phyloP scores from a whole-genome alignment of 2,113 vertebrate genomes.

The Murina feae region DNA sequence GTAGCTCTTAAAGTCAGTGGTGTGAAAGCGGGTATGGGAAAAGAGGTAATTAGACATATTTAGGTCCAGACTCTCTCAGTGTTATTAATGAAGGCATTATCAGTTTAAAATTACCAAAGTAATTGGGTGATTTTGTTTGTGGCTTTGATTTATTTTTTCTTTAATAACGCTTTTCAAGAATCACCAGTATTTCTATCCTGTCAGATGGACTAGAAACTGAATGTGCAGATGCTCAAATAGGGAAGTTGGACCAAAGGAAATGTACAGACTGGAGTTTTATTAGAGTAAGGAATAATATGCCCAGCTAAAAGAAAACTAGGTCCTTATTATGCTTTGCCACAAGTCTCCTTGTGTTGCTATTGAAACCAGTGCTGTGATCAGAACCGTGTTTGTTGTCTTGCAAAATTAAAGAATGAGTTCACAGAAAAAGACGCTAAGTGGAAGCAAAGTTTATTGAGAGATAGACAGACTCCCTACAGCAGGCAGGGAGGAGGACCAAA shows the following conservation, averaged over 20 bases:
- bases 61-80: not conserved
- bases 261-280: not conserved
- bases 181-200: not conserved
- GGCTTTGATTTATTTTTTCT: not conserved
- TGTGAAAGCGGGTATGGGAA: not conserved
- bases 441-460: too few relatives aligned
- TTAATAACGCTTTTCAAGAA: not conserved
- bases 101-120: not conserved
- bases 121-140: not conserved
- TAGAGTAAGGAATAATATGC: not conserved
- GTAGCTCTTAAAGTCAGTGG: not conserved
- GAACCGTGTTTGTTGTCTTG: too few relatives aligned
- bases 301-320: not conserved
- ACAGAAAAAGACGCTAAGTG: too few relatives aligned
- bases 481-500: too few relatives aligned
- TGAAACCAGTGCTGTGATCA: too few relatives aligned
- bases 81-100: not conserved
- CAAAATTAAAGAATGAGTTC: too few relatives aligned
- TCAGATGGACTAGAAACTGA: not conserved
- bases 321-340: not conserved
- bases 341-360: not conserved
- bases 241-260: not conserved
- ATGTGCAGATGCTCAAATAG: not conserved
- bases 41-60: not conserved
- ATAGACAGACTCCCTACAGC: too few relatives aligned